Evolutionary conservation across 2,888 invertebrate species (phyloP).

Genomic region (Neoascia interrupta): DNA sequence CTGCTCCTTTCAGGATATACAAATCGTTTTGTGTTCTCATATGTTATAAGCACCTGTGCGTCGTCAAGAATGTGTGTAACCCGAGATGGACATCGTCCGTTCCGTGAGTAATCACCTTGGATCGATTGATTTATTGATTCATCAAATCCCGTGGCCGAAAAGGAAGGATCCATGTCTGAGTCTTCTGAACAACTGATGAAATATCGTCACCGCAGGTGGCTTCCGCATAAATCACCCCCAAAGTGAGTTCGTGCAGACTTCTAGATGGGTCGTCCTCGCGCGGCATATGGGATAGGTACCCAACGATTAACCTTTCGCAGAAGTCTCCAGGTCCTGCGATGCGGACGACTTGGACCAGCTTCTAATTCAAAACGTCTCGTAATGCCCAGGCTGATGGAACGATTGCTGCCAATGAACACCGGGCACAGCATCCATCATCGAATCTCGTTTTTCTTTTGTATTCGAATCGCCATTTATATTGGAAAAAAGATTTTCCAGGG

Average conservation of each 20-base stretch:
- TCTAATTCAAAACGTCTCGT: constrained; percentile 49
- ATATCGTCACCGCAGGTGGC: constrained; percentile 68
- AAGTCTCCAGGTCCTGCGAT: constrained; percentile 33
- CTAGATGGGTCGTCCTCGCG: not conserved
- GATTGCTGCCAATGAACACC: constrained; percentile 62
- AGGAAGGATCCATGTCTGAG: constrained; percentile 55
- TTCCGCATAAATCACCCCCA: constrained; percentile 69
- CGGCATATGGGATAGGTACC: no score
- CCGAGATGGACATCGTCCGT: constrained; percentile 42
- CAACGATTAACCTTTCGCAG: constrained; percentile 65
- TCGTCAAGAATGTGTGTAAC: constrained; percentile 44
- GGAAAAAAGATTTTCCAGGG: constrained; percentile 26
- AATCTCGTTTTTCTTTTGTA: constrained; percentile 34
- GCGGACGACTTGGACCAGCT: constrained; percentile 1
- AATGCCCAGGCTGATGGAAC: constrained; percentile 59
- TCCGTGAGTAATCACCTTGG: constrained; percentile 62
- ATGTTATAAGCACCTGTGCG: constrained; percentile 62
- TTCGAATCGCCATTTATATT: constrained; percentile 24
- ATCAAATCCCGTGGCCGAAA: constrained; percentile 65
- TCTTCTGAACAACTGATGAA: constrained; percentile 59
- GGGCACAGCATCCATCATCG: constrained; percentile 60
- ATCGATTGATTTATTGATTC: constrained; percentile 70
- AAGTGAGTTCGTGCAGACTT: constrained; percentile 35
- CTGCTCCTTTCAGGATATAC: constrained; percentile 12
- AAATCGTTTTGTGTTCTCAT: constrained; percentile 64